Percentiles rank a stretch among this genome's conserved stretches.
phyloP scores from a whole-genome alignment of 2,888 invertebrate species.

The Gnatocerus cornutus region DNA sequence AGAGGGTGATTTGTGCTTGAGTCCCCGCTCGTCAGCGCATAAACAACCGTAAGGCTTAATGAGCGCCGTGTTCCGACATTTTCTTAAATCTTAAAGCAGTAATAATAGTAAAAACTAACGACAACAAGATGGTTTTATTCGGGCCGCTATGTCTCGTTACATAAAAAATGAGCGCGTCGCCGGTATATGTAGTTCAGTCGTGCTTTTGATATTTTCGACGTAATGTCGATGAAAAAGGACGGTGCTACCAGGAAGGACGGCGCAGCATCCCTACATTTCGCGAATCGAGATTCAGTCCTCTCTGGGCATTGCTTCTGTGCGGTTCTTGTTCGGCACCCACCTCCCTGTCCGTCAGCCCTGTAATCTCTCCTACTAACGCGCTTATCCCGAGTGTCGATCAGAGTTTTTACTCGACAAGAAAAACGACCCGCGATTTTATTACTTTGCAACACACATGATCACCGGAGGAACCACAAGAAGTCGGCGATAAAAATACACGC shows the following conservation, averaged over 20 bases:
- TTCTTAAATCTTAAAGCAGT: conserved; percentile 29
- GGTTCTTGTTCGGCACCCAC: conserved; percentile 64
- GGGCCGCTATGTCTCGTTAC: conserved; percentile 24
- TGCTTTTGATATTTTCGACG: conserved; percentile 46
- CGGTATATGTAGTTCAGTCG: conserved; percentile 49
- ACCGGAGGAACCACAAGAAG: conserved; percentile 21
- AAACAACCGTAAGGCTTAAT: conserved; percentile 26
- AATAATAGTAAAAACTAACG: conserved; percentile 41
- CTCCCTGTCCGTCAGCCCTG: conserved; percentile 66
- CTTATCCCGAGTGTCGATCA: conserved; percentile 53
- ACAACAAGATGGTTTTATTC: conserved; percentile 23
- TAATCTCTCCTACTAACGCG: conserved; percentile 58
- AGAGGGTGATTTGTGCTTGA: conserved; percentile 26
- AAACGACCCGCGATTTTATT: conserved; percentile 17
- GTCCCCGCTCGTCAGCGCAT: conserved; percentile 18
- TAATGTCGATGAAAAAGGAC: conserved; percentile 52
- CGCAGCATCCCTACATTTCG: conserved; percentile 60
- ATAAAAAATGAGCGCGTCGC: conserved; percentile 19
- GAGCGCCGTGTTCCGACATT: not conserved
- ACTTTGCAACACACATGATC: conserved; percentile 16
- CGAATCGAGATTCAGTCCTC: conserved; percentile 62
- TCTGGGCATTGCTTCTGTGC: conserved; percentile 67
- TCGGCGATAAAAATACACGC: conserved; percentile 34
- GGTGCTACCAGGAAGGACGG: conserved; percentile 53
- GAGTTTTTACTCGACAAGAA: conserved; percentile 21